A percentile compares a stretch with the other conserved stretches of the same genome.
phyloP scores from a whole-genome alignment of 2,888 invertebrate genomes.

The Aphodius sticticus region DNA sequence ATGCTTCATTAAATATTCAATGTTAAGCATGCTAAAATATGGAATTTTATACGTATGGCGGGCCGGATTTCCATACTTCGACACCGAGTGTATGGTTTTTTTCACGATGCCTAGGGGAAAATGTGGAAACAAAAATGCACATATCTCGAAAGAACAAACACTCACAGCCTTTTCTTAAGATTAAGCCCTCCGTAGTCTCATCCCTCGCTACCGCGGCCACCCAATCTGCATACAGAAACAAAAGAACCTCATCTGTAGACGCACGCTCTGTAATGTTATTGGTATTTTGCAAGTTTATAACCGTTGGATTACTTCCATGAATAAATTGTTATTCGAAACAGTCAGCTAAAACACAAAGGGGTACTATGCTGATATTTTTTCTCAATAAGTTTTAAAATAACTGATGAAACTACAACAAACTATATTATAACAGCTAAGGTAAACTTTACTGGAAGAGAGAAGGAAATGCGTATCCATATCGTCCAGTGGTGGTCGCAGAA shows the following conservation, averaged over 20 bases:
- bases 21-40: neutral
- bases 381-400: too few species aligned
- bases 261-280: neutral
- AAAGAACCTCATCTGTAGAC: neutral
- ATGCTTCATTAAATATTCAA: neutral
- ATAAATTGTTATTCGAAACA: neutral
- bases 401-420: too few species aligned
- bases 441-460: too few species aligned
- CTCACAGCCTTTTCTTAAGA: neutral
- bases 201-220: neutral
- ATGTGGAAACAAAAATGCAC: conserved; percentile 4
- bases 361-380: too few species aligned
- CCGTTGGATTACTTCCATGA: neutral
- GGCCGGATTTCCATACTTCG: neutral
- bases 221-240: neutral
- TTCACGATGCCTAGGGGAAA: neutral
- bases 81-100: neutral
- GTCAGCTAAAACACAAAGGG: neutral
- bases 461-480: neutral
- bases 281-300: conserved; percentile 4
- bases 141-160: neutral
- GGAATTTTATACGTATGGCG: neutral
- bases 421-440: too few species aligned
- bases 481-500: neutral
- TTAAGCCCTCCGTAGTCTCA: neutral